A percentile compares a stretch with the other conserved stretches of the same genome.
phyloP scores from a whole-genome alignment of 2,797 vertebrate genomes.

The Chaunax sp. region DNA sequence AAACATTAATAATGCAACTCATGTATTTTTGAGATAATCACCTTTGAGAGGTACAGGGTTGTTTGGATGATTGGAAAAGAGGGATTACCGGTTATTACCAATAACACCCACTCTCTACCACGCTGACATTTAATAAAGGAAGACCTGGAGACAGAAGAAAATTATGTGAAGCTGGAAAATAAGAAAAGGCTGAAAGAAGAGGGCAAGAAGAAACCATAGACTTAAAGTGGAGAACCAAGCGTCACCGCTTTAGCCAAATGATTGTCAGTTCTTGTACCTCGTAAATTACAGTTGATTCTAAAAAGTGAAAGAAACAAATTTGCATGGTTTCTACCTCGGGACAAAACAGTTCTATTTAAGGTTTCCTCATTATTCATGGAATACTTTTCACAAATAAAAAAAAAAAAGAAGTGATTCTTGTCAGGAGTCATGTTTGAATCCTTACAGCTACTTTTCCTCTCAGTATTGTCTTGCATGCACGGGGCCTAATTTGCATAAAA shows the following conservation, averaged over 20 bases:
- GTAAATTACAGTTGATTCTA: slow-evolving; percentile 38
- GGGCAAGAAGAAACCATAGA: too few species aligned
- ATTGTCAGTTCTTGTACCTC: slow-evolving; percentile 11
- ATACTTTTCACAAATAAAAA: too few species aligned
- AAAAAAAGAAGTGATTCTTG: too few species aligned
- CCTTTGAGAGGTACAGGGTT: slow-evolving; percentile 18
- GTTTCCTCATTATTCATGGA: too few species aligned
- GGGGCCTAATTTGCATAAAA: slow-evolving; percentile 16
- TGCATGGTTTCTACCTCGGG: too few species aligned
- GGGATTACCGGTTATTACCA: slow-evolving; percentile 62
- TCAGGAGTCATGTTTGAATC: too few species aligned
- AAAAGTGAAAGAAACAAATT: slow-evolving; percentile 15
- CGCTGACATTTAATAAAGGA: slow-evolving; percentile 56
- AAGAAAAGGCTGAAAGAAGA: too few species aligned
- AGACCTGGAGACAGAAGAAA: slow-evolving; percentile 30
- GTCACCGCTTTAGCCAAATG: slow-evolving; percentile 11
- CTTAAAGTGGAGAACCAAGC: slow-evolving; percentile 8
- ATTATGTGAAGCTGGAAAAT: slow-evolving; percentile 27
- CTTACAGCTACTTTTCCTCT: too few species aligned
- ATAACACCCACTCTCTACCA: slow-evolving; percentile 41
- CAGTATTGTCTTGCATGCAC: too few species aligned
- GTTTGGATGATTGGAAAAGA: slow-evolving; percentile 42
- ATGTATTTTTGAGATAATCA: slow-evolving; percentile 2
- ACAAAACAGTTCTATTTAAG: too few species aligned
- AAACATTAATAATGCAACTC: slow-evolving; percentile 3